phyloP scores from a whole-genome alignment of 2,888 invertebrate genomes.

The Tridacna crocea region DNA sequence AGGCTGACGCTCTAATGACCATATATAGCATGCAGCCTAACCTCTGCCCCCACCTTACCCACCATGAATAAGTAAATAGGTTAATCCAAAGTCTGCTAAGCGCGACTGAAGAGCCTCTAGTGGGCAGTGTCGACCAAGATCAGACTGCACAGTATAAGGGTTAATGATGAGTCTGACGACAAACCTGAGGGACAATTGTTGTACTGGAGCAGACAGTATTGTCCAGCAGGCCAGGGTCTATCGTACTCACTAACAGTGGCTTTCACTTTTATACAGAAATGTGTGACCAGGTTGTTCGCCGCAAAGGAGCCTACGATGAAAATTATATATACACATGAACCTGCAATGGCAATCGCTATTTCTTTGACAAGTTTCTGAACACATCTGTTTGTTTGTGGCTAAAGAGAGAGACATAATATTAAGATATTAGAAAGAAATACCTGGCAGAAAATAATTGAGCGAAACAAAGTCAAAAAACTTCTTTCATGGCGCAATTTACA shows the following conservation, averaged over 20 bases:
- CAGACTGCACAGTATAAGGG: background rate
- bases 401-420: too few relatives aligned
- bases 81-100: too few relatives aligned
- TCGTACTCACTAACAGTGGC: constrained; percentile 43
- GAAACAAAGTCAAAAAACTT: too few relatives aligned
- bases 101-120: too few relatives aligned
- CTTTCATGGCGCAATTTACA: too few relatives aligned
- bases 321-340: background rate
- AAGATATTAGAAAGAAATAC: too few relatives aligned
- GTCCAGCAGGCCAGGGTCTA: constrained; percentile 60
- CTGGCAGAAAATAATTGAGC: too few relatives aligned
- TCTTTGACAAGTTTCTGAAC: background rate
- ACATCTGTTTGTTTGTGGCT: background rate
- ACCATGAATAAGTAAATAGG: too few relatives aligned
- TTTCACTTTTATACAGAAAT: constrained; percentile 60
- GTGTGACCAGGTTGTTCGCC: constrained; percentile 30
- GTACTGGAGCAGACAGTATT: constrained; percentile 65
- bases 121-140: too few relatives aligned
- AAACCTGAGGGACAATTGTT: constrained; percentile 59
- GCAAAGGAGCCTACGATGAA: constrained; percentile 21
- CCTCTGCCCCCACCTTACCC: too few relatives aligned
- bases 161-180: background rate
- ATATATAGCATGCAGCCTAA: too few relatives aligned
- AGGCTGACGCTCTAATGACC: too few relatives aligned
- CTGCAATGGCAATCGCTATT: background rate